A percentile compares a stretch with the other conserved stretches of the same genome.
phyloP scores from a whole-genome alignment of 2,113 vertebrate species.

The Cebidichthys violaceus region DNA sequence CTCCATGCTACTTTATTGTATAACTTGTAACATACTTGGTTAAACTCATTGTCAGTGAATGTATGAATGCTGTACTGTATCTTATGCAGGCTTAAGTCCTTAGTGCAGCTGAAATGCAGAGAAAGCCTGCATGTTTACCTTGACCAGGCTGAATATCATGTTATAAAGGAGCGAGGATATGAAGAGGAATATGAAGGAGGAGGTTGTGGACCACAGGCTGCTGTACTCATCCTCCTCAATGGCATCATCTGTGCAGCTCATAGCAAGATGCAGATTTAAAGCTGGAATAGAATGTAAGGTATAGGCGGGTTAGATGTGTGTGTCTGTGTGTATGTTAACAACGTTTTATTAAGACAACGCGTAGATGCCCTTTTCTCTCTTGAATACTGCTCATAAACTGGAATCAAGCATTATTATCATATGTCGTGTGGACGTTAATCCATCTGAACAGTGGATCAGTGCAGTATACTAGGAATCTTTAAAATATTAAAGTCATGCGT shows the following conservation, averaged over 20 bases:
- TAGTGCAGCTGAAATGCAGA: not conserved
- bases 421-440: not conserved
- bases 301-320: conserved; percentile 9
- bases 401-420: not conserved
- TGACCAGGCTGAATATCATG: conserved; percentile 49
- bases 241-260: not conserved
- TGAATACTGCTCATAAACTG: not conserved
- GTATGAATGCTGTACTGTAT: not conserved
- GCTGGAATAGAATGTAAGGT: not conserved
- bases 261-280: not conserved
- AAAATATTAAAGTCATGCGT: conserved; percentile 11
- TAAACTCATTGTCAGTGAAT: not conserved
- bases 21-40: not conserved
- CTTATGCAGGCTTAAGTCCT: not conserved
- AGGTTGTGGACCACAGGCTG: conserved; percentile 59
- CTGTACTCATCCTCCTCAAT: conserved; percentile 44
- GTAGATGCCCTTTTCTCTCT: not conserved
- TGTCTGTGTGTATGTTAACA: not conserved
- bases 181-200: conserved; percentile 54
- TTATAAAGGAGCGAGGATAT: conserved; percentile 44
- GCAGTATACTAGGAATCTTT: not conserved
- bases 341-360: not conserved
- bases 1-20: not conserved
- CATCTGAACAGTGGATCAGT: not conserved
- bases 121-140: conserved; percentile 45